Evolutionary conservation across 2,113 vertebrate genomes (phyloP), one percentile per base, ranked within the genome.

Genomic region (Xenopus borealis): DNA sequence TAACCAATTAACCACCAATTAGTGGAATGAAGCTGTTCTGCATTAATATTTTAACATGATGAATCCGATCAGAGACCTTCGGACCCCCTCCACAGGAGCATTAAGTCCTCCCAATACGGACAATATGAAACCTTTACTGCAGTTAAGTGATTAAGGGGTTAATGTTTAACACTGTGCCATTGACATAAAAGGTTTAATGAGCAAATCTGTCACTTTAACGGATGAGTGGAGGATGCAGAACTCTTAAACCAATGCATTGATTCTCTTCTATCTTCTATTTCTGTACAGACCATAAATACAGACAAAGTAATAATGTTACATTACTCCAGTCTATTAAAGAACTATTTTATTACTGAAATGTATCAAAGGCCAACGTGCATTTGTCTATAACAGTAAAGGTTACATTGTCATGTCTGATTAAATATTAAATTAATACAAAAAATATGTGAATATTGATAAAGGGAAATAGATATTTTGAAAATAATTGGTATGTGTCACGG

Each of bases 1-100:
- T 94, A 93, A 91, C 90, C 89, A 93, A 91, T 93, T 89, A 89
- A 86, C 88, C 84, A 87, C 89, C 92, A 92, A 92, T 94, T 93
- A 93, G 87, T 84, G 85, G 92, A 93, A 92, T 90, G 88, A 89
- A 93, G 91, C 87, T 88, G 88, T 89, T 84, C 89, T 84, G 87
- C 85, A 72, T 87, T 86, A 89, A 91, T 89, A 84, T 89, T 88
- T 89, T 86, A 89, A 89, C 81, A 84, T 94, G 92, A 94, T 94
- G 92, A 94, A 92, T 75, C 72, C 72, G 66, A 75, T 75, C 72
- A 75, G 55, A 75, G 72, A 59, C 62, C 65, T 62, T 62, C 66
- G 23, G 65, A 69, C 57, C 72, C 65, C 72, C 72, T 50, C 52
- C 59, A 62, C 46, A 62, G 45, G 14, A 44, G 14, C 52, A 27